A percentile compares a stretch with the other conserved stretches of the same genome.
Evolutionary conservation across 2,797 vertebrate species (phyloP).

Genomic region (Coranthus polyacanthus): DNA sequence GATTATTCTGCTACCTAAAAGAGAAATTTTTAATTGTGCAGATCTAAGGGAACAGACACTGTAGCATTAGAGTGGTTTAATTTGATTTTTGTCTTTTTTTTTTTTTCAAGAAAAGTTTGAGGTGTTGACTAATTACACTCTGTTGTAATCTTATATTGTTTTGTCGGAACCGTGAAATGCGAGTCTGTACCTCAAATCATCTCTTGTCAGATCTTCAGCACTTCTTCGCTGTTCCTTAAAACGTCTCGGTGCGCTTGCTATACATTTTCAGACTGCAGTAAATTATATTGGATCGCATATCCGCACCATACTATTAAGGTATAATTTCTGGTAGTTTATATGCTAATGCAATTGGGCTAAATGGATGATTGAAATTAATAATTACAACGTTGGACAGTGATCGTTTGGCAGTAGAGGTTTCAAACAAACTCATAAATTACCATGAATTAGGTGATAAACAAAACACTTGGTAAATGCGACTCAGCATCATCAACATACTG

Average conservation of each 20-base stretch:
- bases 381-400: slow-evolving; percentile 62
- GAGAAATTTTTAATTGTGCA: slow-evolving; percentile 38
- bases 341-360: slow-evolving; percentile 63
- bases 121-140: slow-evolving; percentile 17
- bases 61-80: slow-evolving; percentile 23
- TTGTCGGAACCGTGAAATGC: slow-evolving; percentile 24
- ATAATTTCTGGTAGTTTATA: slow-evolving; percentile 60
- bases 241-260: slow-evolving; percentile 15
- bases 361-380: slow-evolving; percentile 73
- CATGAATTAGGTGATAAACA: slow-evolving; percentile 66
- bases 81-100: slow-evolving; percentile 11
- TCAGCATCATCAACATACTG: slow-evolving; percentile 61
- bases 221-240: slow-evolving; percentile 21
- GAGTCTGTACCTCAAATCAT: slow-evolving; percentile 38
- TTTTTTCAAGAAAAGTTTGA: slow-evolving; percentile 33
- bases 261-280: slow-evolving; percentile 46
- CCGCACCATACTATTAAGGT: slow-evolving; percentile 58
- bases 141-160: slow-evolving; percentile 21
- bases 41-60: slow-evolving; percentile 31
- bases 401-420: slow-evolving; percentile 65
- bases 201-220: slow-evolving; percentile 42
- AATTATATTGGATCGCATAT: slow-evolving; percentile 58
- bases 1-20: slow-evolving; percentile 43
- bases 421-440: slow-evolving; percentile 76
- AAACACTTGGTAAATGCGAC: slow-evolving; percentile 66